Evolutionary conservation across 2,113 vertebrate genomes (phyloP).

Genomic region (Onychorhynchus coronatus): DNA sequence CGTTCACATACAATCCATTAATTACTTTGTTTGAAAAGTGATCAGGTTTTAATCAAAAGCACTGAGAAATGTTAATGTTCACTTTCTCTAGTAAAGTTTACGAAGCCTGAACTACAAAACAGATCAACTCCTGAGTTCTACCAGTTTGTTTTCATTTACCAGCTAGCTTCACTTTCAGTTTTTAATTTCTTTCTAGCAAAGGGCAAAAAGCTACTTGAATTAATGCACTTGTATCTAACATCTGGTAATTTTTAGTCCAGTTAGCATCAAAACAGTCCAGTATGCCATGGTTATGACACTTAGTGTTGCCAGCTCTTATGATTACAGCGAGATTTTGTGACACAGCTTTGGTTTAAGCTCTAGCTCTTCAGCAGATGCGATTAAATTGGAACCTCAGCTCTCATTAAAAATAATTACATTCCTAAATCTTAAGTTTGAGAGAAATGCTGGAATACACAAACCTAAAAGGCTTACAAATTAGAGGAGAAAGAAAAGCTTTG

Average conservation of each 20-base stretch:
- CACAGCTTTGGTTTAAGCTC: constrained; percentile 4
- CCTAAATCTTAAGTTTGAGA: not conserved
- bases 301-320: not conserved
- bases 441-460: not conserved
- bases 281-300: not conserved
- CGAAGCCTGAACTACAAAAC: not conserved
- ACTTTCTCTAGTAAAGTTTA: not conserved
- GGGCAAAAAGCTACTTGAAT: not conserved
- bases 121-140: not conserved
- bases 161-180: constrained; percentile 17
- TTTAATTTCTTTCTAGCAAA: not conserved
- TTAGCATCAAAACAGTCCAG: not conserved
- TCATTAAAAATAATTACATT: not conserved
- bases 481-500: not conserved
- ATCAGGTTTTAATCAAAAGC: not conserved
- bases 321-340: constrained; percentile 3
- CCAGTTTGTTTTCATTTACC: not conserved
- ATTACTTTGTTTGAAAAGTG: not conserved
- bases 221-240: not conserved
- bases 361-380: not conserved
- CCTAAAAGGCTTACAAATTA: not conserved
- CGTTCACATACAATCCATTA: not conserved
- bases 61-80: not conserved
- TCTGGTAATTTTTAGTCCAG: not conserved
- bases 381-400: not conserved